Percentiles rank a stretch among this genome's conserved stretches.
phyloP scores from a whole-genome alignment of 2,797 vertebrate genomes.

The Bryconaethiops microstoma region DNA sequence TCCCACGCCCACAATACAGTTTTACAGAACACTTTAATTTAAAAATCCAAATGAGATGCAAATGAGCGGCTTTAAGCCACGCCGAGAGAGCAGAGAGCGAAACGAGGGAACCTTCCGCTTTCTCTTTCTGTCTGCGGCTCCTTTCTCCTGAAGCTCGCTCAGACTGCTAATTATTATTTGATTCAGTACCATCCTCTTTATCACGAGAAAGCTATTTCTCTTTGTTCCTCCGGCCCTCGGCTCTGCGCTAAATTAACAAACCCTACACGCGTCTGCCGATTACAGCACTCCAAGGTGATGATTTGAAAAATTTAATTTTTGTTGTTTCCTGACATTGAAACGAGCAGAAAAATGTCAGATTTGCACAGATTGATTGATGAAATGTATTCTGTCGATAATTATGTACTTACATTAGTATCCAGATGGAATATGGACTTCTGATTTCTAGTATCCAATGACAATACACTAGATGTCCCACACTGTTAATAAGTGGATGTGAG shows the following conservation, averaged over 20 bases:
- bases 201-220: background rate
- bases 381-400: too few relatives aligned
- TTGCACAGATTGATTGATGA: too few relatives aligned
- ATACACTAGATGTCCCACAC: too few relatives aligned
- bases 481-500: too few relatives aligned
- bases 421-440: background rate
- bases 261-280: too few relatives aligned
- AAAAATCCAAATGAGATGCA: slow-evolving; percentile 58
- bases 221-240: background rate
- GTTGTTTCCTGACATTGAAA: background rate
- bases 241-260: background rate
- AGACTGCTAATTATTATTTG: slow-evolving; percentile 21
- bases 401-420: too few relatives aligned
- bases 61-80: slow-evolving; percentile 40
- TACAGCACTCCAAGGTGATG: background rate
- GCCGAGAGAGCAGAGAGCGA: slow-evolving; percentile 23
- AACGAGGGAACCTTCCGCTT: slow-evolving; percentile 7
- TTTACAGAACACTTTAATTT: slow-evolving; percentile 36
- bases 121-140: slow-evolving; percentile 19
- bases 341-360: too few relatives aligned
- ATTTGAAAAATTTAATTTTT: background rate
- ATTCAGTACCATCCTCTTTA: background rate
- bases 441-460: background rate
- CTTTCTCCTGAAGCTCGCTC: slow-evolving; percentile 19
- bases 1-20: slow-evolving; percentile 18